Percentiles rank a stretch among this genome's conserved stretches.
These are phyloP conservation scores for Noturus placidus DNA, from an alignment of 2,113 vertebrate species.

Conservation along the genomic window DNA sequence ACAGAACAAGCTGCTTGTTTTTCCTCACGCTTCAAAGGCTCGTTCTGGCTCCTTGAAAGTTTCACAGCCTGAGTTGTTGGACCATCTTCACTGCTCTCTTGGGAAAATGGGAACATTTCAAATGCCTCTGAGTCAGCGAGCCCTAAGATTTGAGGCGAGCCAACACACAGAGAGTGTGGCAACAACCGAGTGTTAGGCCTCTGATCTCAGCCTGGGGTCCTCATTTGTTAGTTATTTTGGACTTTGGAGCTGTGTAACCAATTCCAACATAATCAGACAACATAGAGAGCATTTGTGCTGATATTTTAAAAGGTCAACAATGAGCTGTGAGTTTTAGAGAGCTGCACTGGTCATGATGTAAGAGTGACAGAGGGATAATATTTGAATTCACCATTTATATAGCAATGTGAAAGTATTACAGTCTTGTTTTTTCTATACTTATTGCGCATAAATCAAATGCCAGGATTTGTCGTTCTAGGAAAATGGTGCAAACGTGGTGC, in stretches of 20 bases:
- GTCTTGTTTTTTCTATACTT: not conserved
- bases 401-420: not conserved
- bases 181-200: not conserved
- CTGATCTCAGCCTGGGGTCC: conserved; percentile 42
- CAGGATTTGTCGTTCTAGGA: not conserved
- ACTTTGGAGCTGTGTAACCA: conserved; percentile 9
- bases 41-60: conserved; percentile 7
- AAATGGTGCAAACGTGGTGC: not conserved
- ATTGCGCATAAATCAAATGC: not conserved
- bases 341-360: not conserved
- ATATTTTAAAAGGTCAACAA: conserved; percentile 22
- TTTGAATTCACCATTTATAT: not conserved
- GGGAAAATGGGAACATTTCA: conserved; percentile 26
- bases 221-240: conserved; percentile 18
- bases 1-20: conserved; percentile 26
- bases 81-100: conserved; percentile 35
- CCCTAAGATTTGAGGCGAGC: not conserved
- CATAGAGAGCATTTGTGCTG: conserved; percentile 23
- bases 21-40: conserved; percentile 32
- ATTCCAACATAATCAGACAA: conserved; percentile 29
- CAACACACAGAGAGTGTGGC: not conserved
- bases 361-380: conserved; percentile 16
- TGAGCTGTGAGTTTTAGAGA: conserved; percentile 14
- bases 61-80: conserved; percentile 4
- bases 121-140: conserved; percentile 4